A percentile compares a stretch with the other conserved stretches of the same genome.
phyloP scores from a whole-genome alignment of 2,797 vertebrate genomes.

The Channallabes apus region DNA sequence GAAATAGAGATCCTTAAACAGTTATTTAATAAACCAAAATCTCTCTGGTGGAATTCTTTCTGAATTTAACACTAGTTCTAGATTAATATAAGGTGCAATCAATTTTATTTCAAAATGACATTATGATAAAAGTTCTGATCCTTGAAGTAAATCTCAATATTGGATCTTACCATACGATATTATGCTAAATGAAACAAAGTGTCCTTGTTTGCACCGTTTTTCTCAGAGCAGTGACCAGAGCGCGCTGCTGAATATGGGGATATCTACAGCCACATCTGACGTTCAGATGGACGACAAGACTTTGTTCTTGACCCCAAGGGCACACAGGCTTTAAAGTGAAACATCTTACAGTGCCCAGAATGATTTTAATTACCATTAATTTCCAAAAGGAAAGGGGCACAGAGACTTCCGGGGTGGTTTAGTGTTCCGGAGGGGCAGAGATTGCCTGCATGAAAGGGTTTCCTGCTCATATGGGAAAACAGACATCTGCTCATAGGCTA shows the following conservation, averaged over 20 bases:
- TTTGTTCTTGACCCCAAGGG: conserved; percentile 64
- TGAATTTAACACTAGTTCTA: not conserved
- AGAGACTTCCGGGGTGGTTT: conserved; percentile 55
- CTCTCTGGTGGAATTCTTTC: not conserved
- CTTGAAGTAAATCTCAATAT: not conserved
- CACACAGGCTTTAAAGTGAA: conserved; percentile 56
- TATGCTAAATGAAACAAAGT: conserved; percentile 29
- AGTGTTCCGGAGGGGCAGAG: conserved; percentile 30
- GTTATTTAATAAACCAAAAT: not conserved
- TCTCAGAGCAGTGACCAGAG: conserved; percentile 26
- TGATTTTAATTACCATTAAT: conserved; percentile 67
- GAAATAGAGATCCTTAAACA: not conserved
- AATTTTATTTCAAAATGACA: not conserved
- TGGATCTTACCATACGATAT: not conserved
- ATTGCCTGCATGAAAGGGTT: conserved; percentile 47
- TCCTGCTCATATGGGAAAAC: conserved; percentile 35
- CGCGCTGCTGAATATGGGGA: conserved; percentile 49
- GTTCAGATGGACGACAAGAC: conserved; percentile 60
- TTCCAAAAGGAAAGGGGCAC: conserved; percentile 54
- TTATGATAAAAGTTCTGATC: not conserved
- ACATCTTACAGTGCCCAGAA: conserved; percentile 61
- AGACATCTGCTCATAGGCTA: conserved; percentile 9
- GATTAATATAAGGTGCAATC: not conserved
- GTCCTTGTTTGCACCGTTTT: conserved; percentile 16
- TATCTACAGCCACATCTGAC: conserved; percentile 73